These are phyloP conservation scores for Pachyrhynchus sulphureomaculatus DNA, from an alignment of 1,140 invertebrate genomes.

Conservation along the genomic window DNA sequence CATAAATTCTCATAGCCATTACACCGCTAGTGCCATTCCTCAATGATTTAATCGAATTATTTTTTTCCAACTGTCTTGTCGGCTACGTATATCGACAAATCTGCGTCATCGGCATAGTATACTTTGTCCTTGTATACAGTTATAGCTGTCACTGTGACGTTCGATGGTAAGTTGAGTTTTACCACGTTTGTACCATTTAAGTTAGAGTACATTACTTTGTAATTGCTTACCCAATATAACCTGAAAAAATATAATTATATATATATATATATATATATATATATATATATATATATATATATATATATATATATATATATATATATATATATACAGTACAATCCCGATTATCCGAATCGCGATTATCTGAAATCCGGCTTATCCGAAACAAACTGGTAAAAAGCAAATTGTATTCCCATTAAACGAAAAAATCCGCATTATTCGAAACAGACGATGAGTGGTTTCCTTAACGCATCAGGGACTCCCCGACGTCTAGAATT, in stretches of 20 bases:
- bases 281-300: no score
- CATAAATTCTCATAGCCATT: conserved; percentile 69
- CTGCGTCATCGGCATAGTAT: conserved; percentile 61
- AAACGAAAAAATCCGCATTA: no score
- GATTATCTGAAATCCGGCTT: no score
- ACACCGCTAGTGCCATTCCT: conserved; percentile 57
- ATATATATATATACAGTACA: no score
- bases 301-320: no score
- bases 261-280: no score
- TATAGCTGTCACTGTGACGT: conserved; percentile 56
- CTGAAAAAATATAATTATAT: conserved; percentile 37
- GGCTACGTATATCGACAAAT: conserved; percentile 59
- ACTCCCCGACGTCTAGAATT: no score
- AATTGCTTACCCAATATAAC: conserved; percentile 71
- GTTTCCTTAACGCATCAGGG: no score
- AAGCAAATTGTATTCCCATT: no score
- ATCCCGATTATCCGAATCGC: no score
- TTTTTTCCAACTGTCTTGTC: conserved; percentile 54
- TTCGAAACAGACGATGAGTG: no score
- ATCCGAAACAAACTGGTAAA: no score
- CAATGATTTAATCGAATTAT: conserved; percentile 46
- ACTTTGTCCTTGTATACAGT: conserved; percentile 60
- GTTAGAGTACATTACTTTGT: conserved; percentile 66
- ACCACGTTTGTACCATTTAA: conserved; percentile 55
- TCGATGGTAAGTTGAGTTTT: conserved; percentile 44